Evolutionary conservation across 2,888 invertebrate genomes (phyloP), one percentile per base, ranked within the genome.

Genomic region (Tetramorium bicarinatum): DNA sequence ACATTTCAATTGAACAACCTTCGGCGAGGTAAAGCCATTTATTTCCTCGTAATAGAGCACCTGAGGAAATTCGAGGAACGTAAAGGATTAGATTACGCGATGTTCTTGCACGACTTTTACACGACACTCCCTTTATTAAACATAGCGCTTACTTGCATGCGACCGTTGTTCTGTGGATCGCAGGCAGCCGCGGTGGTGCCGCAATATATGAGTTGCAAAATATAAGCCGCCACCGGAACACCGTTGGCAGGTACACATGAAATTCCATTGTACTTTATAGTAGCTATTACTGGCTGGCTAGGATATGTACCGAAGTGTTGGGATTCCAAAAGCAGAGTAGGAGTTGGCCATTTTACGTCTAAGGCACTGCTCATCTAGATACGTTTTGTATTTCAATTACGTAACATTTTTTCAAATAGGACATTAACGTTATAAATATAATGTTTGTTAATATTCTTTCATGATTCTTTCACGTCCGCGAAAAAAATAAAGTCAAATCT

Each of bases 331-430:
- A 96, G 96, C 89, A 98, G 94, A 85, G 96, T 96, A 0, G 97
- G 97, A 83, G 96, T 96, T 8, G 98, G 98, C 98, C 98, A 98
- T 94, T 97, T 96, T 8, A 98, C 98, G 91, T 98, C 97, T 91
- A 98, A 96, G 83, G 96, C 85, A 94, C 92, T 92, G 87, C 91
- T 92, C 86, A 92, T 92, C 94, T 94, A 71, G 6, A 61, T 79
- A 80, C 15, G 54, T 47, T 75, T 74, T 44, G 13, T n/a, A 44
- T 56, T 69, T 8, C 54, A 66, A 7, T 67, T 54, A 56, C 9
- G 29, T 44, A 25, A 41, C 11, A 38, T 3, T 66, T 54, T 15
- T 62, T 49, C 15, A 6, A 13, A 11, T 13, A 13, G 2, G 15
- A 66, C 3, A 21, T 25, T 59, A 13, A 59, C 13, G 11, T 44